Conservation (phyloP, 2,888 invertebrate species). For the Epinotia demarniana region DNA sequence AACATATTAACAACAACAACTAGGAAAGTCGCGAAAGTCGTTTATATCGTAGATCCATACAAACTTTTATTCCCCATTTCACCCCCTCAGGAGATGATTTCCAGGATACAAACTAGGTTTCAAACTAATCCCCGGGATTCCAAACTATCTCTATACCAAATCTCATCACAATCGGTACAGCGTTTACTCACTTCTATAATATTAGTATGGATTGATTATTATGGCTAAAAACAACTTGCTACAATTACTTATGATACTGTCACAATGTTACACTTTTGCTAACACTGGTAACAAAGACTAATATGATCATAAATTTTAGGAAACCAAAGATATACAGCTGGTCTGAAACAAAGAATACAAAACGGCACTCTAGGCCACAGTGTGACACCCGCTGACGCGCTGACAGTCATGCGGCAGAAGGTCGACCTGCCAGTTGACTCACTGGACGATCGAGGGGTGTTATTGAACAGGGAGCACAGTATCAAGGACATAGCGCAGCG, state of each 20-base stretch:
- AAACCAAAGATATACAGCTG: slow-evolving; percentile 84
- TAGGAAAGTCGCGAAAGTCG: too few species aligned
- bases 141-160: too few species aligned
- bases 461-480: slow-evolving; percentile 92
- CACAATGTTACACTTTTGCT: not conserved
- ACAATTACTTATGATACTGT: not conserved
- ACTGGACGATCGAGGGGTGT: slow-evolving; percentile 85
- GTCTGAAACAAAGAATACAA: slow-evolving; percentile 85
- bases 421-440: slow-evolving; percentile 85
- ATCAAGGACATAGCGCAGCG: slow-evolving; percentile 95
- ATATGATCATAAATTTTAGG: slow-evolving; percentile 64
- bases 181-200: too few species aligned
- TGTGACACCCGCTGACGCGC: slow-evolving; percentile 76
- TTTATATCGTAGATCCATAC: too few species aligned
- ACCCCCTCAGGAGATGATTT: too few species aligned
- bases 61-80: too few species aligned
- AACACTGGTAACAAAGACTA: not conserved
- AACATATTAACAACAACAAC: too few species aligned
- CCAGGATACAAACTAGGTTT: too few species aligned
- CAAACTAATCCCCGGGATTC: too few species aligned
- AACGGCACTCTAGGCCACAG: slow-evolving; percentile 84
- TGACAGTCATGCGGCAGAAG: slow-evolving; percentile 78
- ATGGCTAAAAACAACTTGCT: not conserved
- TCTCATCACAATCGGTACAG: too few species aligned
- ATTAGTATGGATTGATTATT: not conserved